Evolutionary conservation across 2,113 vertebrate species (phyloP).

Genomic region (Cyanistes caeruleus): DNA sequence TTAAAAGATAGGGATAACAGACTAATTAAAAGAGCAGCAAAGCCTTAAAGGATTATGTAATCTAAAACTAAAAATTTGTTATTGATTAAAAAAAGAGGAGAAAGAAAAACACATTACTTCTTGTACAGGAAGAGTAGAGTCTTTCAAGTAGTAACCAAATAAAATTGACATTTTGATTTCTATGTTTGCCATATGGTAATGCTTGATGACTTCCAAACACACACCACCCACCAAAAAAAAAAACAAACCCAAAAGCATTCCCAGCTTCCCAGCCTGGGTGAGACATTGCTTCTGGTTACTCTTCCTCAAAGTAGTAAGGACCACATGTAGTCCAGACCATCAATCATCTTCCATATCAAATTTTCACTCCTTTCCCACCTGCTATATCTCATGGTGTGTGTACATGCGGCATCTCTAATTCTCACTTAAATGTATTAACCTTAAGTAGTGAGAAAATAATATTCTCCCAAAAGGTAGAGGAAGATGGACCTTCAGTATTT

Average conservation of each 20-base stretch:
- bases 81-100: background rate
- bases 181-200: background rate
- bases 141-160: background rate
- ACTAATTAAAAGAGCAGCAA: conserved; percentile 54
- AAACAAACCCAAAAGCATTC: background rate
- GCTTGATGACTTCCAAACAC: background rate
- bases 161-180: background rate
- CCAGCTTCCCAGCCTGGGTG: background rate
- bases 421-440: background rate
- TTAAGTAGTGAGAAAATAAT: background rate
- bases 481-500: background rate
- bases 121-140: background rate
- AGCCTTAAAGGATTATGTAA: conserved; percentile 43
- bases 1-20: conserved; percentile 45
- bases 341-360: background rate
- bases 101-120: background rate
- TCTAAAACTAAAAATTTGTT: background rate
- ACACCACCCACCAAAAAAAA: fast-evolving
- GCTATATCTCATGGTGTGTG: background rate
- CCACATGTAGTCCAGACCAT: background rate
- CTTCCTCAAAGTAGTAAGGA: background rate
- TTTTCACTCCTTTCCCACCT: background rate
- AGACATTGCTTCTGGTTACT: background rate
- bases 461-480: background rate
- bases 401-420: background rate